Evolutionary conservation across 2,797 vertebrate genomes (phyloP), one percentile per base, ranked within the genome.

Genomic region (Rousettus madagascariensis): DNA sequence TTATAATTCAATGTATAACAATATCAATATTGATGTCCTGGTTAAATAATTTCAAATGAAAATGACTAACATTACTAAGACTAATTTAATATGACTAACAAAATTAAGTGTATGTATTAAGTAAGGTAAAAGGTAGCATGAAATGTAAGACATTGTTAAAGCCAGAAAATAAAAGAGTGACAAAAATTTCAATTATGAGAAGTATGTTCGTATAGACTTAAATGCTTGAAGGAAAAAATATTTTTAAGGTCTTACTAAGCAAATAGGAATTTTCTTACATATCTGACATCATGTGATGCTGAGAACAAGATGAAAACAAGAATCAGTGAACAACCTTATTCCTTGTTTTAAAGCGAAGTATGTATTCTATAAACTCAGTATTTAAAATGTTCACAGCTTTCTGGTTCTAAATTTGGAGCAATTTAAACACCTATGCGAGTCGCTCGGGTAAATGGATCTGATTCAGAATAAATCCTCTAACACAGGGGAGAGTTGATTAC

Each of bases 21-120:
- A 63, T 63, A 66, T 17, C 68, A 78, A 43, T 30, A 86, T 4
- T n/a, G 33, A 78, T 88, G 61, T 74, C 19, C 59, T 66, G 26
- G 46, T 59, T 86, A 91, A 93, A 83, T 65, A 57, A 92, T 88
- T 79, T 96, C 65, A 90, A 95, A 71, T 77, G 68, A 92, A 93
- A 90, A 79, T 82, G 33, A 92, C 43, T 93, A 86, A 74, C 33
- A 69, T 84, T 92, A 65, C 8, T 53, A 89, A 78, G 13, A 17
- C 30, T 79, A 69, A 83, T 30, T 83, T 87, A 74, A 92, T 65
- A 77, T 22, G 53, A 79, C 53, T 87, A 69, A 82, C 43, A 83
- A 93, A 96, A 95, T 8, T 26, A 78, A 90, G 49, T 61, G 74
- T 43, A 43, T 43, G 74, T 91, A 61, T 91, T 85, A 75, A 51